Conservation (phyloP, 2,113 vertebrate species). For the Hipposideros armiger region DNA sequence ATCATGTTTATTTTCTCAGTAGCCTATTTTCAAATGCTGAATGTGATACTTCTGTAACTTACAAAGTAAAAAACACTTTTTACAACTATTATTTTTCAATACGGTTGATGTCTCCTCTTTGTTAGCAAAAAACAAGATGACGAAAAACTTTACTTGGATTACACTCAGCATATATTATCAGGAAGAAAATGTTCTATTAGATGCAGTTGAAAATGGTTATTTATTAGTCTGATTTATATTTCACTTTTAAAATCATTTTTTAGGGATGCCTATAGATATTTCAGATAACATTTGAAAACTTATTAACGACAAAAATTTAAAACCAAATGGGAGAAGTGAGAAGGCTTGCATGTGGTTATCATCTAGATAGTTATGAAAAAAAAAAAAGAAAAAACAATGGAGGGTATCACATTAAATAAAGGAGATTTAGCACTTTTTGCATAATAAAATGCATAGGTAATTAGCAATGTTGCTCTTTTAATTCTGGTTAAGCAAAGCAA, state of each 20-base stretch:
- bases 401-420: background rate
- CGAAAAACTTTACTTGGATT: background rate
- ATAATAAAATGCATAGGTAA: background rate
- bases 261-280: background rate
- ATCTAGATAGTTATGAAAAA: background rate
- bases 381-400: background rate
- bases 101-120: background rate
- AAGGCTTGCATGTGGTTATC: background rate
- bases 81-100: background rate
- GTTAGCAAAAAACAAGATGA: background rate
- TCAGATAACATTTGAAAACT: conserved; percentile 25
- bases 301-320: conserved; percentile 55
- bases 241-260: conserved; percentile 25
- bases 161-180: background rate
- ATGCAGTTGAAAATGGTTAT: background rate
- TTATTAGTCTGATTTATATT: conserved; percentile 39
- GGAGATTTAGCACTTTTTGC: background rate
- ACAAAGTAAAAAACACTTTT: background rate
- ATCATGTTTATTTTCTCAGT: background rate
- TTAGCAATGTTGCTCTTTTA: background rate
- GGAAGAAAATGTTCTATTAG: background rate
- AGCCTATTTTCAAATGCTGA: conserved; percentile 8
- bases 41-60: background rate
- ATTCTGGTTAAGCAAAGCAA: background rate
- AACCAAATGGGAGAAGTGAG: background rate